Conservation (phyloP, 2,113 vertebrate genomes). For the Picathartes gymnocephalus region DNA sequence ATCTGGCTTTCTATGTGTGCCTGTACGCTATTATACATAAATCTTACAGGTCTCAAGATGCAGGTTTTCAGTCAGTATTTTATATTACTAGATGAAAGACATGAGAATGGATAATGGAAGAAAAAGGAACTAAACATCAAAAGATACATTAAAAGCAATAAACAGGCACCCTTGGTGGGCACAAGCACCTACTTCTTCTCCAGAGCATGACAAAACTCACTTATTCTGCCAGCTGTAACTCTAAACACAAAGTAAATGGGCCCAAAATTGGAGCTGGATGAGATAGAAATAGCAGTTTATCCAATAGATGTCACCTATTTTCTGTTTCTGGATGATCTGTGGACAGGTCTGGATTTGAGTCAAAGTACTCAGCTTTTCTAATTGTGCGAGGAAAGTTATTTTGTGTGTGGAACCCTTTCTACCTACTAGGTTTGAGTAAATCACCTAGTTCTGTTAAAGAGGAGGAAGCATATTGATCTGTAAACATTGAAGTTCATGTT, state of each 20-base stretch:
- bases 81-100: not conserved
- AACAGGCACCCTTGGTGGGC: not conserved
- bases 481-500: not conserved
- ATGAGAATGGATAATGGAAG: not conserved
- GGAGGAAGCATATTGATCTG: not conserved
- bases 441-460: not conserved
- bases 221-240: not conserved
- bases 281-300: not conserved
- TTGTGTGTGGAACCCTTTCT: not conserved
- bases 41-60: not conserved
- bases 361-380: not conserved
- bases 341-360: not conserved
- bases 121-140: not conserved
- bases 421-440: not conserved
- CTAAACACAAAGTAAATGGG: not conserved
- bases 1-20: not conserved
- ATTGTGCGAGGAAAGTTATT: not conserved
- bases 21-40: not conserved
- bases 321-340: not conserved
- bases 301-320: not conserved
- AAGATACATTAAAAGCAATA: not conserved
- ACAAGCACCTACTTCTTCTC: conserved; percentile 13
- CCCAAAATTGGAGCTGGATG: not conserved
- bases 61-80: not conserved
- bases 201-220: not conserved